These are phyloP conservation scores for Pristionchus mayeri DNA, from an alignment of 2,888 invertebrate species.

Conservation along the genomic window DNA sequence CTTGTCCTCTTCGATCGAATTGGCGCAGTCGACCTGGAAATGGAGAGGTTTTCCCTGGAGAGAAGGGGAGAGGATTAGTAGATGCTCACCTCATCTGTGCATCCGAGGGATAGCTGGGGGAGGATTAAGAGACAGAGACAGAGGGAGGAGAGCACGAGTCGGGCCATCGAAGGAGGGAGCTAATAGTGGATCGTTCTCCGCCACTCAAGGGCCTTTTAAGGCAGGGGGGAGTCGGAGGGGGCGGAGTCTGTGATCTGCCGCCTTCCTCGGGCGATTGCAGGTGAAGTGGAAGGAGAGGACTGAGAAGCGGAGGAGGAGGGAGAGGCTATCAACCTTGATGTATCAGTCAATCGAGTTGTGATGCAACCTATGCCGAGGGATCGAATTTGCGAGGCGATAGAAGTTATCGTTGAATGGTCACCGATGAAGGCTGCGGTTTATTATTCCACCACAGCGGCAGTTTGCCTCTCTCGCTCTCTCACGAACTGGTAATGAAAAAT, in stretches of 20 bases:
- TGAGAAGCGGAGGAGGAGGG: too few relatives aligned
- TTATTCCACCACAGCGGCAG: neutral
- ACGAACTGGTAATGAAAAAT: slow-evolving; percentile 9
- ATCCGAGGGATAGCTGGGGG: neutral
- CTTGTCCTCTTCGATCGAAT: neutral
- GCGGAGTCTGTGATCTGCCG: slow-evolving; percentile 34
- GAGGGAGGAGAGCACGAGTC: slow-evolving; percentile 6
- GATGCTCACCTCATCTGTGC: neutral
- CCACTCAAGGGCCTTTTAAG: slow-evolving; percentile 14
- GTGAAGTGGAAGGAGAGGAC: neutral
- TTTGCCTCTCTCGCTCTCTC: too few relatives aligned
- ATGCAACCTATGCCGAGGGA: neutral
- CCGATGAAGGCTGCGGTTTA: neutral
- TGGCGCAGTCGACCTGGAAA: neutral
- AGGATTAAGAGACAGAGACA: neutral
- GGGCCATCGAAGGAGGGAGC: slow-evolving; percentile 10
- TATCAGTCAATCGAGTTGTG: neutral
- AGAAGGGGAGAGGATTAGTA: neutral
- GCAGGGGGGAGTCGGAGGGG: neutral
- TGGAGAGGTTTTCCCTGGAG: neutral
- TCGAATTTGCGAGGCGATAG: neutral
- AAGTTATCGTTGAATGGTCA: neutral
- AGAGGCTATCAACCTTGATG: too few relatives aligned
- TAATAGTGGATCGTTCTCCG: slow-evolving; percentile 34
- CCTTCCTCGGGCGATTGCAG: neutral